These are phyloP conservation scores for Vultur gryphus DNA, from an alignment of 2,797 vertebrate genomes.

Conservation along the genomic window DNA sequence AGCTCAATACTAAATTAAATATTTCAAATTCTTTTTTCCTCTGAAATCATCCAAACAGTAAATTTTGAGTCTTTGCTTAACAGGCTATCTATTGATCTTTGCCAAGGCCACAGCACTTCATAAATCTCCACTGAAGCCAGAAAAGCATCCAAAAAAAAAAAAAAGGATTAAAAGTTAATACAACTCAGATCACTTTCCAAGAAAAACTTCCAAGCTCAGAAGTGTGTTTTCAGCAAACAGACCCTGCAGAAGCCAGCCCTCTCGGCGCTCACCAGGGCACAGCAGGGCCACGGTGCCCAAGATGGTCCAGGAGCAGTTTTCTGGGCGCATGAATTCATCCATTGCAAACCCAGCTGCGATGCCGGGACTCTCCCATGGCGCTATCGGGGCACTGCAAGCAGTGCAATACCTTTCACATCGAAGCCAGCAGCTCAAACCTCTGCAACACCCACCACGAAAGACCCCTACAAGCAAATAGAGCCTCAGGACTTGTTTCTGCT, in stretches of 20 bases:
- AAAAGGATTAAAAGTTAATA: neutral
- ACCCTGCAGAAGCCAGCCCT: neutral
- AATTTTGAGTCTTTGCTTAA: neutral
- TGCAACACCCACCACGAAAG: fast-evolving
- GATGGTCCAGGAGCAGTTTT: neutral
- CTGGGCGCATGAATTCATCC: fast-evolving
- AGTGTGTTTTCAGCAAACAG: neutral
- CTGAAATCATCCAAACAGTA: neutral
- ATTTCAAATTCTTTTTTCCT: neutral
- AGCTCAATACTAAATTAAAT: neutral
- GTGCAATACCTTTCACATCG: neutral
- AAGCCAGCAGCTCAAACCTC: neutral
- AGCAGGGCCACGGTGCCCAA: fast-evolving
- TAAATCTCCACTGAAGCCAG: neutral
- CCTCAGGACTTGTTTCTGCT: neutral
- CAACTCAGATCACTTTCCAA: neutral
- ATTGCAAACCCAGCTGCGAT: neutral
- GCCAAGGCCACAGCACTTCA: neutral
- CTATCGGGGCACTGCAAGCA: fast-evolving
- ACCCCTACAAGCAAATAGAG: neutral
- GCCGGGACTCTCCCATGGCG: fast-evolving
- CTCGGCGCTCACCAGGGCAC: fast-evolving
- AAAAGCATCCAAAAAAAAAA: neutral
- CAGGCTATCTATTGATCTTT: neutral
- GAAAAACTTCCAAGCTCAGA: neutral